Base-by-base conservation (phyloP, 1,140 invertebrate species). In the Augochlora pura region DNA sequence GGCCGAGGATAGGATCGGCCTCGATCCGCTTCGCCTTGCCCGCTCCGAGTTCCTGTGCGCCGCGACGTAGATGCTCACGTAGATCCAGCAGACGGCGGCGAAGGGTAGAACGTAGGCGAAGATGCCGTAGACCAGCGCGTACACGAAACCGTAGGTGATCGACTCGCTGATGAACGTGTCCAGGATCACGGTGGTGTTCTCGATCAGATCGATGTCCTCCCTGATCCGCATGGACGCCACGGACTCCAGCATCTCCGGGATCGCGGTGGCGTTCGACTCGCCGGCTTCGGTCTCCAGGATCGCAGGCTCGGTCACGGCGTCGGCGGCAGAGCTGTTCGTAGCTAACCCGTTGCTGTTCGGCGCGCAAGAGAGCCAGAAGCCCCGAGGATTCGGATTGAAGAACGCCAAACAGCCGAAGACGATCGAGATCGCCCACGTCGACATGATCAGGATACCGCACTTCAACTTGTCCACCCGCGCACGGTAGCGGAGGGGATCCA, bases 401-500 rank as follows among this genome's bases (percentile, higher is more conserved):
- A 90, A 93, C 0, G 92, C 94, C 12, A 94, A 68, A 0, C 94
- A 83, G 0, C 94, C 94, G 49, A 96, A 95, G 0, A 93, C 72
- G 1, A 93, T 91, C 0, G 96, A 94, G 1, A 95, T 90, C 10
- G 95, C 82, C 97, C 97, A 96, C 14, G 94, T 94, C 18, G 94
- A 91, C 12, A 94, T 92, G 70, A 98, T 96, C 16, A 97, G 93
- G 0, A 96, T 90, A 2, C 94, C 95, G 0, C 96, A 96, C 62
- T 95, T 95, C 14, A 95, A 92, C 85, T 96, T 95, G 85, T 97
- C 95, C 76, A 98, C 94, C 46, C 96, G 94, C 21, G 95, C 95
- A 80, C 96, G 96, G 90, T 98, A 98, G n/a, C 96, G 95, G 32
- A 98, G 93, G 0, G 97, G 97, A 89, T 97, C 96, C 8, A 97